A percentile compares a stretch with the other conserved stretches of the same genome.
phyloP scores from a whole-genome alignment of 2,888 invertebrate genomes.

The Dorcus hopei region DNA sequence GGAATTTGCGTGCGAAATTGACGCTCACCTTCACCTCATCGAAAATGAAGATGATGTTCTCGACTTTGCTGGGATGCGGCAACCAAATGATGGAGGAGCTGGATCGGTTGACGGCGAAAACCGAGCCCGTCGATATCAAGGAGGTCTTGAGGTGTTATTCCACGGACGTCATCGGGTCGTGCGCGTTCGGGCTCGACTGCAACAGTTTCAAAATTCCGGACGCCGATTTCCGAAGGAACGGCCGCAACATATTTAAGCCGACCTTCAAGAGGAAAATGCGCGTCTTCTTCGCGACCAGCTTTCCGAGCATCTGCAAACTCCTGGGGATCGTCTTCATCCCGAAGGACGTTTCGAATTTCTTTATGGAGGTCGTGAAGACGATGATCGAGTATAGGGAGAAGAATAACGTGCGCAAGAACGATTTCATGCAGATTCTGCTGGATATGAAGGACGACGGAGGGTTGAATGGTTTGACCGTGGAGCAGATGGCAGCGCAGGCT shows the following conservation, averaged over 20 bases:
- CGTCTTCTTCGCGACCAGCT: constrained; percentile 50
- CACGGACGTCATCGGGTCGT: constrained; percentile 52
- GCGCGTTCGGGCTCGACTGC: constrained; percentile 57
- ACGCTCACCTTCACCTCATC: constrained; percentile 49
- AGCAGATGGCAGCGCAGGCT: constrained; percentile 42
- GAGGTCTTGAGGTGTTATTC: constrained; percentile 49
- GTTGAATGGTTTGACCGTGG: constrained; percentile 20
- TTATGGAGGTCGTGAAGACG: constrained; percentile 30
- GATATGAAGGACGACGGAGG: constrained; percentile 27
- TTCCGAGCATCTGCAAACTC: constrained; percentile 26
- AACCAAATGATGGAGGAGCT: constrained; percentile 33
- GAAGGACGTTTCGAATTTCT: constrained; percentile 29
- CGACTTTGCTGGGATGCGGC: constrained; percentile 35
- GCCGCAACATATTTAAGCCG: constrained; percentile 17
- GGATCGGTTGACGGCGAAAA: constrained; percentile 22
- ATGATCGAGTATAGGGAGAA: constrained; percentile 32
- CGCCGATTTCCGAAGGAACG: constrained; percentile 46
- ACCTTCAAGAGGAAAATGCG: constrained; percentile 14
- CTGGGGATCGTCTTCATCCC: constrained; percentile 26
- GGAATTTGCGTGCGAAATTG: constrained; percentile 42
- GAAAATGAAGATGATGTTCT: constrained; percentile 49
- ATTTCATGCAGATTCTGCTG: constrained; percentile 45
- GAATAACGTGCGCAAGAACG: constrained; percentile 30
- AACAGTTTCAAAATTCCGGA: constrained; percentile 53
- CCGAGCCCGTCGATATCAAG: constrained; percentile 45